Evolutionary conservation across 2,888 invertebrate genomes (phyloP), one percentile per base, ranked within the genome.

Genomic region (Spilarctia lutea): DNA sequence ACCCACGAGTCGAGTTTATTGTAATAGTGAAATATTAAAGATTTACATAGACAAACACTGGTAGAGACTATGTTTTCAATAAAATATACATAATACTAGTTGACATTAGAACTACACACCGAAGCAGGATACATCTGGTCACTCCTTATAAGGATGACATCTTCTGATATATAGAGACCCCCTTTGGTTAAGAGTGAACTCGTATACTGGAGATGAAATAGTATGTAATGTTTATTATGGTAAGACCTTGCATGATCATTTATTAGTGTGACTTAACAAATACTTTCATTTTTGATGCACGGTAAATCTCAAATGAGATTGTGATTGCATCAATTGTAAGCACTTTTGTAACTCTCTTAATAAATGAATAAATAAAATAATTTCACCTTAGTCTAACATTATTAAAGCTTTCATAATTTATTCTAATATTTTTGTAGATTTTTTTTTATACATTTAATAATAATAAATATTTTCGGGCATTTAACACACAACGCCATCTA

Each of bases 91-190:
- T 48, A 48, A 48, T 48, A 63, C 27, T 11, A 16, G 63, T 71
- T 63, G 65, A 45, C 71, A 71, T 71, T 45, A 71, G 24, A 70
- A 30, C 35, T 42, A 63, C 42, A 24, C 48, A 71, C 30, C 45
- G 16, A 71, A 71, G 30, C 42, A 42, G 60, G 24, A 65, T 48
- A 48, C 48, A 48, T 18, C 48, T 39, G 65, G 35, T 45, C n/a
- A 42, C 30, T 20, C 71, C 71, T 16, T 71, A 71, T 42, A 65
- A 48, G 65, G 71, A 7, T 16, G 48, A 65, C 71, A 18, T n/a
- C 45, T 27, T 48, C 48, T 71, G 71, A 71, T 71, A 48, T 71
- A 71, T 71, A 33, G 65, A 33, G 71, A 71, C 71, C 65, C 65
- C 65, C 65, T 24, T 65, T 65, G 65, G 7, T 48, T 71, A 24